Evolutionary conservation across 2,797 vertebrate genomes (phyloP).

Genomic region (Xiphophorus birchmanni): DNA sequence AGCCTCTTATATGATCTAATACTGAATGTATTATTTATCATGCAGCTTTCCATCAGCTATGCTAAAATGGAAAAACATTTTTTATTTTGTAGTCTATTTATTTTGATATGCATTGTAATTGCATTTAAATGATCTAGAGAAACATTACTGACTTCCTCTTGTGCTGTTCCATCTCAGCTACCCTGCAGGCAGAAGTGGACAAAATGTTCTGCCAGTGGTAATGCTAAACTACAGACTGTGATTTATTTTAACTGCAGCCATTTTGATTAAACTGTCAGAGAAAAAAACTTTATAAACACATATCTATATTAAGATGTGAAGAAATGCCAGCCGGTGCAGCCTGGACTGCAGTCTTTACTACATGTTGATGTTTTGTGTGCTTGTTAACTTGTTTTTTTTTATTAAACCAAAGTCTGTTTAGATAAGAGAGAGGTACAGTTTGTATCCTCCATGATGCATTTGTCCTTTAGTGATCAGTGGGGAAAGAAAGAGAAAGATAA

Average conservation of each 20-base stretch:
- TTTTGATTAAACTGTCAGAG: background rate
- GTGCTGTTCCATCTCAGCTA: background rate
- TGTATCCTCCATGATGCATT: background rate
- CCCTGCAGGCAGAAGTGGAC: background rate
- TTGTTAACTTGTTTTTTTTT: background rate
- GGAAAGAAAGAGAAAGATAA: background rate
- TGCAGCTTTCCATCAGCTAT: background rate
- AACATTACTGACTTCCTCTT: background rate
- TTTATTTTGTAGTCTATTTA: background rate
- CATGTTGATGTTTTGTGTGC: background rate
- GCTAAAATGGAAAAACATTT: background rate
- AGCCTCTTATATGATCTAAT: slow-evolving; percentile 6
- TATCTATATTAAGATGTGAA: background rate
- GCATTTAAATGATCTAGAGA: background rate
- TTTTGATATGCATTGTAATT: background rate
- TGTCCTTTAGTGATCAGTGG: background rate
- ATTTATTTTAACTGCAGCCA: background rate
- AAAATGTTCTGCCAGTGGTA: background rate
- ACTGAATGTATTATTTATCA: background rate
- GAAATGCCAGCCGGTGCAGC: background rate
- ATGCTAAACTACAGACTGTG: background rate
- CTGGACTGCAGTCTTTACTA: background rate
- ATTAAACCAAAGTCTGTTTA: background rate
- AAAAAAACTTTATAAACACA: background rate
- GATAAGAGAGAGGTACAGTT: background rate